These are phyloP conservation scores for Esperia sulphurella DNA, from an alignment of 2,888 invertebrate species.

Conservation along the genomic window DNA sequence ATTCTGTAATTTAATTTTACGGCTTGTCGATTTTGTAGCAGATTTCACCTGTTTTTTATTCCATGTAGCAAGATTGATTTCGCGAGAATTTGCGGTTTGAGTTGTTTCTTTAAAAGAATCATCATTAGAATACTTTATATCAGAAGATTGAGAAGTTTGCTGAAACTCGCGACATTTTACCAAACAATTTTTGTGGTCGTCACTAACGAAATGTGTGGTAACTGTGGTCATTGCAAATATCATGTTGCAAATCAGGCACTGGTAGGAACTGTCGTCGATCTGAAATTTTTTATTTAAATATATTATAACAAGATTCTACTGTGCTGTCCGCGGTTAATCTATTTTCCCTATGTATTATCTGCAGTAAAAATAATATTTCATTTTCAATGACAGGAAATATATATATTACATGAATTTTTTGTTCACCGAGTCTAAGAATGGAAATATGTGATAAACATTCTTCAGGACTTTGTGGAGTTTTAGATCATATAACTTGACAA, in stretches of 20 bases:
- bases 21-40: no score
- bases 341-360: no score
- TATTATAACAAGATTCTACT: no score
- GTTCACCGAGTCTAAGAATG: no score
- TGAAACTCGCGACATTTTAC: constrained; percentile 7
- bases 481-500: no score
- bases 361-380: no score
- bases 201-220: constrained; percentile 27
- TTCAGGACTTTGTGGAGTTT: no score
- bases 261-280: constrained; percentile 6
- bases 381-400: no score
- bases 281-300: background rate
- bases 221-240: constrained; percentile 19
- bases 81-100: background rate
- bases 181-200: constrained; percentile 25
- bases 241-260: constrained; percentile 37
- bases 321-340: no score
- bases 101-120: background rate
- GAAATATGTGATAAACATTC: no score
- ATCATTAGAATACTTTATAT: background rate
- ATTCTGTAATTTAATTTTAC: no score
- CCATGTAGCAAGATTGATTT: background rate
- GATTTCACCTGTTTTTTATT: background rate
- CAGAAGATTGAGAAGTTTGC: background rate
- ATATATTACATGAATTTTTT: no score